Evolutionary conservation across 2,113 vertebrate species (phyloP).

Genomic region (Tauraco erythrolophus): DNA sequence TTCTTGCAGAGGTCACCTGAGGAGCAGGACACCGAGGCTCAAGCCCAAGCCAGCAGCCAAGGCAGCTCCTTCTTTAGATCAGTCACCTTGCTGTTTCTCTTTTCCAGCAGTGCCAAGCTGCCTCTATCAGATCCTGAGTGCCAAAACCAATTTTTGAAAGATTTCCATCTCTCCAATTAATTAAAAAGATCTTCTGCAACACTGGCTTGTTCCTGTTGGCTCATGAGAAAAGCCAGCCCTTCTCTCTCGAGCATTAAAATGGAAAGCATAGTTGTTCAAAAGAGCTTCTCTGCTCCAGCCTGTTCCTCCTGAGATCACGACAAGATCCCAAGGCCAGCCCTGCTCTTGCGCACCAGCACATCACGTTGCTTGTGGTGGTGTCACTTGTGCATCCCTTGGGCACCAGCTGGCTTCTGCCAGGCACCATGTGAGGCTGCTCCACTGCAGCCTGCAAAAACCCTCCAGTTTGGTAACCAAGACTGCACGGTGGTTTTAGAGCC

Average conservation of each 20-base stretch:
- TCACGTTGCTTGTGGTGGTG: accelerated
- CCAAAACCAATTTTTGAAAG: not conserved
- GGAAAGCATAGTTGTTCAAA: not conserved
- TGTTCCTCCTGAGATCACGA: not conserved
- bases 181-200: not conserved
- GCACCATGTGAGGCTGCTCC: accelerated
- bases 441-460: not conserved
- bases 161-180: not conserved
- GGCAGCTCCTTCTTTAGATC: not conserved
- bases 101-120: not conserved
- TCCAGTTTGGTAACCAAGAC: not conserved
- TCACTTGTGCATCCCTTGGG: not conserved
- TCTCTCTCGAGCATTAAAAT: accelerated
- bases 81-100: not conserved
- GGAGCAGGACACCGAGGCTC: not conserved
- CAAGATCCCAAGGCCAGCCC: not conserved
- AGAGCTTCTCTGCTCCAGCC: not conserved
- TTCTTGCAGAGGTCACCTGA: not conserved
- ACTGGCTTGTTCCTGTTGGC: not conserved
- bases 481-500: accelerated
- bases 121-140: not conserved
- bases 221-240: not conserved
- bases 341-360: accelerated
- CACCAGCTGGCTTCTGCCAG: not conserved
- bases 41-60: not conserved